Base-by-base conservation (phyloP, 2,888 invertebrate genomes). In the Euplagia quadripunctaria region DNA sequence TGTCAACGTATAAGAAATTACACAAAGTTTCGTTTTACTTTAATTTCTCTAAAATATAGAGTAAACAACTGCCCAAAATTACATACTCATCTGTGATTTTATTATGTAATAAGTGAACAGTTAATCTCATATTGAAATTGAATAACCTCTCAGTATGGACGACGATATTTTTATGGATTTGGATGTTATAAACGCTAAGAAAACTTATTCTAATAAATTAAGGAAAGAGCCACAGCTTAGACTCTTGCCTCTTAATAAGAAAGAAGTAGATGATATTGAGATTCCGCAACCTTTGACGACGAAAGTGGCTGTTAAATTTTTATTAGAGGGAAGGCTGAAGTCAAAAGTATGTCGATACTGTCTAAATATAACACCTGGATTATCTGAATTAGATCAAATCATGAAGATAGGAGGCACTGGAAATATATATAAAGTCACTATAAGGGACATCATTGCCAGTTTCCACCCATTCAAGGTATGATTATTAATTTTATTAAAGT, bases 381-480 rank as follows among this genome's bases (percentile, higher is more conserved):
- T 96, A 55, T 90, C 91, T 12, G 93, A 93, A 79, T 77, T 94
- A 64, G 94, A 94, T 58, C 92, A 92, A 81, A 84, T 92, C 49
- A 81, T 94, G 55, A 90, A 94, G 65, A 85, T 96, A 55, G 92
- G 89, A 14, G 89, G 90, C 46, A 86, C 88, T 68, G 90, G 89
- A 55, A 84, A 85, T 2, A 52, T 93, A 3, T 94, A 93, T 74
- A 92, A 92, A 82, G 91, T 95, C 20, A 87, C 93, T 49, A 87
- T 96, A 68, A 87, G 89, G 64, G 91, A 94, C 79, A 94, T 96
- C 87, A 86, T 95, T 2, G 93, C 94, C 2, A 90, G 90, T 81
- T 91, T 96, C 75, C 89, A 95, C 85, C 94, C 95, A n/a, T 90
- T 91, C 74, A 90, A 95, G 93, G 95, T 94, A 85, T 79, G 80